Base-by-base conservation (phyloP, 2,888 invertebrate genomes). In the Lordiphosa fenestrarum region DNA sequence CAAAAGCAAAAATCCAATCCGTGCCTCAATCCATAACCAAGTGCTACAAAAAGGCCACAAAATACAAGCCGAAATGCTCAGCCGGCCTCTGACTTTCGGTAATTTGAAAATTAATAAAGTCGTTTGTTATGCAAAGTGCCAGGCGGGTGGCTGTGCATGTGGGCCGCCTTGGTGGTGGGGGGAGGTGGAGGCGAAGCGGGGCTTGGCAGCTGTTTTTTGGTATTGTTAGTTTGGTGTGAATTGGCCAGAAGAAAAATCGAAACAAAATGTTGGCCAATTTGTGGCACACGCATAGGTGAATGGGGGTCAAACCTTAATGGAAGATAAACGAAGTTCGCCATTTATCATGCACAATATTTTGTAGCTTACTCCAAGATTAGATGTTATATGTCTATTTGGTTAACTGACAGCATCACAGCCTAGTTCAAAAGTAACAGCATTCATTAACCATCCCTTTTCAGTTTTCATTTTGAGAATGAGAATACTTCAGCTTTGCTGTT, bases 41-140 rank as follows among this genome's bases (percentile, higher is more conserved):
- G 71, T 71, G 82, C 73, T 73, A 75, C 75, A 80, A 73, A 78
- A 76, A 80, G 83, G 71, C 73, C 77, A 77, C 71, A 73, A 80
- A 67, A 71, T 66, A 61, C 65, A 59, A 30, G 53, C 47, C 72
- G 65, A 73, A 82, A 81, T 78, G 82, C 69, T 77, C 70, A 69
- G 82, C 53, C 81, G 80, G 83, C 83, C 81, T 81, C 83, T 83
- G 80, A 80, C 81, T 83, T 81, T 80, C 74, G 66, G 77, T 80
- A 81, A 81, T 81, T 83, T 77, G 63, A 82, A 83, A 81, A 81
- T 81, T 81, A 81, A 81, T 81, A 81, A 83, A 81, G 81, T 83
- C 81, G 83, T 81, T 81, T 82, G 81, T 82, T 81, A 81, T 81
- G 81, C 83, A 81, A 81, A 81, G 81, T 77, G 83, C 68, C 80